Percentiles rank a stretch among this genome's conserved stretches.
phyloP scores from a whole-genome alignment of 2,888 invertebrate species.

The Sinelater perroti region DNA sequence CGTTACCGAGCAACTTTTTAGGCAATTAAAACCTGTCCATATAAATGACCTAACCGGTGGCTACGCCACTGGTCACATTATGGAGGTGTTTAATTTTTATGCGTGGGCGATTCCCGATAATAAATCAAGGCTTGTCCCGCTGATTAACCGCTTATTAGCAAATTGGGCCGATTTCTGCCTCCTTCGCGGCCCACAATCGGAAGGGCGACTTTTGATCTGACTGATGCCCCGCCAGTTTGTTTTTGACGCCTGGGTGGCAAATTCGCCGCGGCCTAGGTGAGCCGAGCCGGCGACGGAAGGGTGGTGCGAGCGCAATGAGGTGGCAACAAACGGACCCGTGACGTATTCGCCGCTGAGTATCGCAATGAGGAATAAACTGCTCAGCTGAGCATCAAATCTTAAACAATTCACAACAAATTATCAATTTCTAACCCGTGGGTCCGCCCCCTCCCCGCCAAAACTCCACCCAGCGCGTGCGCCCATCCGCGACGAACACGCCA shows the following conservation, averaged over 20 bases:
- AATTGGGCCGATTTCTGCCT: too few relatives aligned
- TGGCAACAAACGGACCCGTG: slow-evolving; percentile 10
- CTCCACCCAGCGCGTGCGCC: slow-evolving; percentile 60
- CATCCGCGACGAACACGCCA: slow-evolving; percentile 49
- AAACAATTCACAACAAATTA: slow-evolving; percentile 63
- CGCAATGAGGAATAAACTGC: slow-evolving; percentile 38
- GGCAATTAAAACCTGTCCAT: too few relatives aligned
- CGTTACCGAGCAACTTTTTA: too few relatives aligned
- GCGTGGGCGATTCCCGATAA: slow-evolving; percentile 42
- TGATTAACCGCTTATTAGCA: slow-evolving; percentile 22
- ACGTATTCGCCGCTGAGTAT: slow-evolving; percentile 6
- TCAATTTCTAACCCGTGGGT: slow-evolving; percentile 57
- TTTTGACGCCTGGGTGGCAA: too few relatives aligned
- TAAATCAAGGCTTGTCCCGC: slow-evolving; percentile 41
- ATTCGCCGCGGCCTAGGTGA: too few relatives aligned
- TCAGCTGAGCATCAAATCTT: slow-evolving; percentile 59
- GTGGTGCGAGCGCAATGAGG: too few relatives aligned
- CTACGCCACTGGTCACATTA: too few relatives aligned
- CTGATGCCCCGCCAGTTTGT: too few relatives aligned
- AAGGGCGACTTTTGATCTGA: not conserved
- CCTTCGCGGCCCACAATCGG: too few relatives aligned
- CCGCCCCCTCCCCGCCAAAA: slow-evolving; percentile 56
- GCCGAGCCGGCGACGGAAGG: too few relatives aligned
- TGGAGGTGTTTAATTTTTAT: slow-evolving; percentile 41
- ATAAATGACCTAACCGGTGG: too few relatives aligned